Conservation (phyloP, 2,888 invertebrate species). For the Nebria brevicollis region DNA sequence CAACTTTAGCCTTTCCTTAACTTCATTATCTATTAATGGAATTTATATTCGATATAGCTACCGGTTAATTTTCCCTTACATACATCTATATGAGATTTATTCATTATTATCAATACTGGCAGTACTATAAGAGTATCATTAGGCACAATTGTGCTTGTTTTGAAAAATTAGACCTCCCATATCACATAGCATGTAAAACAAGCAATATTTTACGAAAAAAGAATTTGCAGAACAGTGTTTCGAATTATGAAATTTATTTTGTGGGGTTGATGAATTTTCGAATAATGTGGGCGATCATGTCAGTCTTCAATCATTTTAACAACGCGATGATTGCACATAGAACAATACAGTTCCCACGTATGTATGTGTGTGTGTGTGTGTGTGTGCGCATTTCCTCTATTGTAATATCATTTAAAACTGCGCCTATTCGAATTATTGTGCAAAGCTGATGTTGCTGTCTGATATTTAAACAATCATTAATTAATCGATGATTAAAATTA, state of each 20-base stretch:
- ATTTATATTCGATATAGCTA: neutral
- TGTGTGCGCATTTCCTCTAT: neutral
- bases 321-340: neutral
- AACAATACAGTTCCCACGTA: conserved; percentile 1
- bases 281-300: neutral
- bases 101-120: neutral
- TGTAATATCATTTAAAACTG: neutral
- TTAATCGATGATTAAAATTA: neutral
- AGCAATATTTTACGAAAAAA: too few relatives aligned
- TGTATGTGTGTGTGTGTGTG: neutral
- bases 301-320: neutral
- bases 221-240: too few relatives aligned
- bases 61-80: neutral
- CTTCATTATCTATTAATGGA: neutral
- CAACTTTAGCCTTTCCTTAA: neutral
- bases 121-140: neutral
- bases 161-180: neutral
- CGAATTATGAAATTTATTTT: neutral
- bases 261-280: neutral
- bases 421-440: neutral
- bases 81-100: neutral
- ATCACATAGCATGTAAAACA: neutral
- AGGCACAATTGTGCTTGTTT: neutral
- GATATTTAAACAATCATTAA: conserved; percentile 1
- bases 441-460: neutral